Percentiles rank a stretch among this genome's conserved stretches.
Evolutionary conservation across 1,140 invertebrate species (phyloP).

Genomic region (Drosophila auraria): DNA sequence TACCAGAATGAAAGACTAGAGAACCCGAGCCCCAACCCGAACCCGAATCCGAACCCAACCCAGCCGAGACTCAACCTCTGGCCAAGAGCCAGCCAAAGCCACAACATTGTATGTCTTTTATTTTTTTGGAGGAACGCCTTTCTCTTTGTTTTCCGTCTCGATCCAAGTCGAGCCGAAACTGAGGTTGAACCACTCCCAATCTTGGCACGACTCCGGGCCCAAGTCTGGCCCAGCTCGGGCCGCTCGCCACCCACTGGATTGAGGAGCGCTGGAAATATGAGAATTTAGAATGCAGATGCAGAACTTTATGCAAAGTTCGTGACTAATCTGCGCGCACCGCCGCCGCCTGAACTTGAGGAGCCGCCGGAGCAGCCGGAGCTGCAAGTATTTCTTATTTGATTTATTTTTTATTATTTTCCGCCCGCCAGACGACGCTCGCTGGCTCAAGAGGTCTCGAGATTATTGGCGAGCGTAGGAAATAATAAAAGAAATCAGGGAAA

Average conservation of each 20-base stretch:
- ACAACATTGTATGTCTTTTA: constrained; percentile 38
- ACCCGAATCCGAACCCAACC: constrained; percentile 20
- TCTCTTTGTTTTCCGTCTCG: constrained; percentile 64
- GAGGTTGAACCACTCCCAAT: constrained; percentile 66
- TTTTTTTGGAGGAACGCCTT: constrained; percentile 61
- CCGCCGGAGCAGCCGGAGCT: constrained; percentile 2
- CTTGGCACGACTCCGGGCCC: constrained; percentile 65
- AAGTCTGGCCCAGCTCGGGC: constrained; percentile 61
- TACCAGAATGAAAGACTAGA: constrained; percentile 47
- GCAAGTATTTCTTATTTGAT: constrained; percentile 20
- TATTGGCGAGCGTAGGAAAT: constrained; percentile 48
- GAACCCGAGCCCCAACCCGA: constrained; percentile 12
- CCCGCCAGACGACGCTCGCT: not conserved
- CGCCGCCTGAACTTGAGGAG: constrained; percentile 21
- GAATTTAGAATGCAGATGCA: constrained; percentile 59
- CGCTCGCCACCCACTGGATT: constrained; percentile 63
- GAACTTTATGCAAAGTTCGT: constrained; percentile 71
- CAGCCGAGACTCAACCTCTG: constrained; percentile 17
- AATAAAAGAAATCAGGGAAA: constrained; percentile 50
- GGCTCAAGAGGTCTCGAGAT: constrained; percentile 41
- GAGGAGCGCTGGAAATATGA: constrained; percentile 58
- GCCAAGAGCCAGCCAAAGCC: constrained; percentile 19
- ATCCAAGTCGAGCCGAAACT: constrained; percentile 19
- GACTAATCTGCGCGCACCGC: constrained; percentile 61
- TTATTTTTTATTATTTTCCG: constrained; percentile 22